Evolutionary conservation across 2,888 invertebrate genomes (phyloP).

Genomic region (Sarcophaga subvicina): DNA sequence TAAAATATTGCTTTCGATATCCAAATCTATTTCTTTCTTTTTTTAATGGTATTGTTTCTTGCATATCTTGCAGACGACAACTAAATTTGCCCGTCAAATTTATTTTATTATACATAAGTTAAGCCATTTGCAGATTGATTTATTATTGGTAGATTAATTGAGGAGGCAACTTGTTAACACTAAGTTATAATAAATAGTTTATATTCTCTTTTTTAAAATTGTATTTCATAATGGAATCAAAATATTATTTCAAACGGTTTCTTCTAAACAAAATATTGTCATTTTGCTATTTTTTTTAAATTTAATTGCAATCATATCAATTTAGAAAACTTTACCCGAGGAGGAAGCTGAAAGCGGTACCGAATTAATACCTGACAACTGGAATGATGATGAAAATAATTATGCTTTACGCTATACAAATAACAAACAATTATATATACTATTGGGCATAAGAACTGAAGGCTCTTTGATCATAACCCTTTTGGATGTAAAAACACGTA

Average conservation of each 20-base stretch:
- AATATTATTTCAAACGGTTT: too few relatives aligned
- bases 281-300: too few relatives aligned
- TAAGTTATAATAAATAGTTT: background rate
- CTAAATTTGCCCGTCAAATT: too few relatives aligned
- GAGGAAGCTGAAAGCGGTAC: conserved; percentile 86
- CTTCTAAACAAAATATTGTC: too few relatives aligned
- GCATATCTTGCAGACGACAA: too few relatives aligned
- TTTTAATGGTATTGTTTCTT: too few relatives aligned
- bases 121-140: too few relatives aligned
- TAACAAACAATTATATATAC: conserved; percentile 86
- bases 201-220: conserved; percentile 2
- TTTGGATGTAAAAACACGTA: conserved; percentile 82
- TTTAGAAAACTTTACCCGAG: conserved; percentile 84
- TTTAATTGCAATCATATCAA: background rate
- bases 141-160: background rate
- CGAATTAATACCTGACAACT: conserved; percentile 89
- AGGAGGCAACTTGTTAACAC: background rate
- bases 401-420: conserved; percentile 89
- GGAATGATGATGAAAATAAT: conserved; percentile 86
- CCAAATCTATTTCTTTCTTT: too few relatives aligned
- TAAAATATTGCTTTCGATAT: too few relatives aligned
- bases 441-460: conserved; percentile 85
- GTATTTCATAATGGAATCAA: background rate
- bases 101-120: too few relatives aligned
- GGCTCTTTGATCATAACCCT: conserved; percentile 86